Conservation (phyloP, 2,113 vertebrate genomes). For the Hydropotes inermis region DNA sequence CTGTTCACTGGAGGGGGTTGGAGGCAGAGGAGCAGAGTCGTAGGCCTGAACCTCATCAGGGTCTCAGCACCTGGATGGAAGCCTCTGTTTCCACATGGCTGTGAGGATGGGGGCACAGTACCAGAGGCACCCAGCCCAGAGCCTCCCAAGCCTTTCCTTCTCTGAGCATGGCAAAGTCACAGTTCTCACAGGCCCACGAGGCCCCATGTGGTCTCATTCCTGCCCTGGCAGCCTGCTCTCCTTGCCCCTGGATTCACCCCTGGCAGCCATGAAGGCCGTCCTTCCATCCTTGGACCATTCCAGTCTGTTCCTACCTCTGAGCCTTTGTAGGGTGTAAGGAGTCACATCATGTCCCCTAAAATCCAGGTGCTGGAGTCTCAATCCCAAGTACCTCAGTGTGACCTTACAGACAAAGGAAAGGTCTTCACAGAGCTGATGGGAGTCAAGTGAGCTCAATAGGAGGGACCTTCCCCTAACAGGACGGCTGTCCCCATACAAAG, state of each 20-base stretch:
- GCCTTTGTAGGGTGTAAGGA: not conserved
- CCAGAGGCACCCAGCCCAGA: too few species aligned
- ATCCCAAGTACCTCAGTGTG: too few species aligned
- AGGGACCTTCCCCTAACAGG: not conserved
- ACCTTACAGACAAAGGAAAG: not conserved
- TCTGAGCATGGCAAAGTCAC: rapidly evolving
- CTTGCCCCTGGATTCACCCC: too few species aligned
- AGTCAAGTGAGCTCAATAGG: too few species aligned
- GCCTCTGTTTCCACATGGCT: not conserved
- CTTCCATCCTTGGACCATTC: not conserved
- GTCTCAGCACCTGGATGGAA: rapidly evolving
- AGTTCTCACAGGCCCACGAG: not conserved
- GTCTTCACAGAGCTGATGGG: not conserved
- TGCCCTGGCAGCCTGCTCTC: not conserved
- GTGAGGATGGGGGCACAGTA: not conserved
- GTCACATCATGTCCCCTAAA: too few species aligned
- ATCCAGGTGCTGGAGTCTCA: not conserved
- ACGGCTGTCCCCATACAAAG: not conserved
- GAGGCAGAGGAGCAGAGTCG: not conserved
- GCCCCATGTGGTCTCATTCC: not conserved
- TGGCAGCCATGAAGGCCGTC: not conserved
- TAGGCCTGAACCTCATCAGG: not conserved
- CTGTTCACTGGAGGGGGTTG: not conserved
- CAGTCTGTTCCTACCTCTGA: not conserved
- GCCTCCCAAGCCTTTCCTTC: not conserved